A percentile compares a stretch with the other conserved stretches of the same genome.
phyloP scores from a whole-genome alignment of 2,888 invertebrate species.

The Baronia brevicornis region DNA sequence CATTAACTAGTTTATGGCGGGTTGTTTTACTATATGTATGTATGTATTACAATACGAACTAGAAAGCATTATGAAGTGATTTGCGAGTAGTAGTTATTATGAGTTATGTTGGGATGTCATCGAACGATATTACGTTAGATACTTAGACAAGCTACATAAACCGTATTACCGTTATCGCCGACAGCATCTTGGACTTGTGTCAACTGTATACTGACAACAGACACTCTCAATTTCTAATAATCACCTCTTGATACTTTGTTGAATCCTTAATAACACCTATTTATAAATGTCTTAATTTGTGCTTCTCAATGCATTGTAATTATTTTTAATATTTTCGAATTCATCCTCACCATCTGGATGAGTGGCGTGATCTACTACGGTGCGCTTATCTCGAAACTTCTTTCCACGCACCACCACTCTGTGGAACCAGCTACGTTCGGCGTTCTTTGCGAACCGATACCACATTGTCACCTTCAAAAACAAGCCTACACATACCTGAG shows the following conservation, averaged over 20 bases:
- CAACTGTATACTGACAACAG: constrained; percentile 50
- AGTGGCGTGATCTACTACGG: no score
- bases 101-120: constrained; percentile 49
- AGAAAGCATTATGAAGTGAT: constrained; percentile 33
- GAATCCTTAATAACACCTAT: neutral
- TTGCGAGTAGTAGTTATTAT: constrained; percentile 30
- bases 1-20: constrained; percentile 34
- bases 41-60: constrained; percentile 45
- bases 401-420: no score
- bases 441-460: no score
- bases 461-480: no score
- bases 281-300: constrained; percentile 1
- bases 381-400: no score
- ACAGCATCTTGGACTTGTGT: constrained; percentile 69
- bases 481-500: no score
- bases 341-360: no score
- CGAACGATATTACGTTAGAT: constrained; percentile 38
- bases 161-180: constrained; percentile 63
- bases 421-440: no score
- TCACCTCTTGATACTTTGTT: constrained; percentile 4
- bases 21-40: constrained; percentile 48
- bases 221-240: constrained; percentile 51
- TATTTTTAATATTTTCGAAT: no score
- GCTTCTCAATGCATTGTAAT: neutral
- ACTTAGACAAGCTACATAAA: constrained; percentile 35